Base-by-base conservation (phyloP, 2,113 vertebrate genomes). In the Phyllostomus discolor region DNA sequence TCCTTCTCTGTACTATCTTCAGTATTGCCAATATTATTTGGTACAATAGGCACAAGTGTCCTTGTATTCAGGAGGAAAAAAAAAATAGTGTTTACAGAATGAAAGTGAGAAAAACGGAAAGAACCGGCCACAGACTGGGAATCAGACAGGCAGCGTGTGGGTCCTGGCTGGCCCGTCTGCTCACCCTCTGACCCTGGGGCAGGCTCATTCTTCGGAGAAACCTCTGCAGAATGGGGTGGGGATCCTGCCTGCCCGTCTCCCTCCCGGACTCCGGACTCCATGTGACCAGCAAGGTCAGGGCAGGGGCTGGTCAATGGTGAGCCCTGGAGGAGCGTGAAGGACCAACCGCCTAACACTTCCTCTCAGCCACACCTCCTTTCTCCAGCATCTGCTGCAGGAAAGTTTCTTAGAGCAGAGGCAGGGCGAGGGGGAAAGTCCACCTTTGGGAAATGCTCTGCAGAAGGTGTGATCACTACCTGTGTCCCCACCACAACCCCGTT, bases 261-360 rank as follows among this genome's bases (percentile, higher is more conserved):
- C 31, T 79, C 62, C 59, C 31, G 14, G 64, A 66, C 72, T 76
- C 87, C 2, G 0, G 38, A 41, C 38, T 41, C 38, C 38, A 4
- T n/a, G 48, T 33, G 41, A 82, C 41, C 67, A 35, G 66, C 46
- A 75, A n/a, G 33, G 41, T 9, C 81, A 69, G 54, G 46, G 73
- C 48, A 41, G 26, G 31, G 43, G 26, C 67, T 5, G 38, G n/a
- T 7, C 10, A 35, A 1, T 31, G 46, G 35, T 4, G 28, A 50
- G 17, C 35, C 64, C 22, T 24, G n/a, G 26, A 20, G 31, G 31
- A 67, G 31, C 4, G 0, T 0, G 28, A 12, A 31, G 62, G 33
- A n/a, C 22, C 10, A 12, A n/a, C 22, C 10, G 11, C 48, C 19
- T 12, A 0, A 10, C 41, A 1, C 28, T 28, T 22, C 24, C 22